Evolutionary conservation across 1,140 invertebrate genomes (phyloP), one percentile per base, ranked within the genome.

Genomic region (Pseudoatta argentina): DNA sequence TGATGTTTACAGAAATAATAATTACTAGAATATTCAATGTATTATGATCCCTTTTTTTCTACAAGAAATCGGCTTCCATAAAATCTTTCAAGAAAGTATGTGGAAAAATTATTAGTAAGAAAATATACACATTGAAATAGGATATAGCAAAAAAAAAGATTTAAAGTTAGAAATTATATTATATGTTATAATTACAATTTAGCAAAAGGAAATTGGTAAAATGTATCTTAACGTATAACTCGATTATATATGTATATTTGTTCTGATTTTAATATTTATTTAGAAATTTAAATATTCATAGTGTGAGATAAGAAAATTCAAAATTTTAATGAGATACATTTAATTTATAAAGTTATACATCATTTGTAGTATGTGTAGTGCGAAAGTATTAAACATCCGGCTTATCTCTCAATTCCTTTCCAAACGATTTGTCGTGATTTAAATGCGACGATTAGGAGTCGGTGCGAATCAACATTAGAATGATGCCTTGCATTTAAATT

Each of bases 341-440:
- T 63, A 39, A 57, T n/a, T n/a, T 16, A 27, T 24, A 14, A 4
- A 79, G 5, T 24, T 67, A 59, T 39, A 39, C 18, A 10, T 55
- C 10, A 67, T 39, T 24, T 24, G 21, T 21, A 34, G 34, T 34
- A 63, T 39, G 21, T 44, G 1, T 18, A 4, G 16, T 30, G 27
- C 24, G 21, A 39, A 66, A 67, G 12, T 39, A n/a, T 14, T 10
- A 39, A 39, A 57, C 14, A 34, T 39, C 14, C 16, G n/a, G 30
- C 2, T 67, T 48, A n/a, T 64, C 63, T 51, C 30, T 69, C 63
- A 34, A 69, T 69, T 81, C 0, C 21, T 24, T 24, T 69, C 2
- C 30, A 55, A 57, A 34, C 64, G 21, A 81, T 81, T 59, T 71
- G 51, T 82, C 66, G 78, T 59, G 78, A 82, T 82, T 59, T 71